Conservation (phyloP, 2,888 invertebrate genomes). For the Athalia rosae region DNA sequence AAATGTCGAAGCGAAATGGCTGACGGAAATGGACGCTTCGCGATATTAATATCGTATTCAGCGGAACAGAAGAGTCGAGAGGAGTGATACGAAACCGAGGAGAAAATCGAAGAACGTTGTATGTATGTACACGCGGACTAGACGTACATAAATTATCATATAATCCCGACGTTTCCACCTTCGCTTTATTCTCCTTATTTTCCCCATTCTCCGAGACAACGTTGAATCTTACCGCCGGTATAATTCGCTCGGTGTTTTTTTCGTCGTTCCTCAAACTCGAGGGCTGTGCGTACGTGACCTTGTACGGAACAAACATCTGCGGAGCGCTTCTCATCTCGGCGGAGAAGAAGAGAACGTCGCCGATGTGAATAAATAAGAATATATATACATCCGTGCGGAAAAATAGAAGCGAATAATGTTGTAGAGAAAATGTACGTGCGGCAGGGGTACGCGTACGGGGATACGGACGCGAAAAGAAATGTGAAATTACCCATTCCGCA, state of each 20-base stretch:
- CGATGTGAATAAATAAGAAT: neutral
- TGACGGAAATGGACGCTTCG: neutral
- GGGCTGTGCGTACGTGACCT: neutral
- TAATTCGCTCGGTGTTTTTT: neutral
- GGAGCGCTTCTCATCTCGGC: neutral
- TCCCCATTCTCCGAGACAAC: conserved; percentile 16
- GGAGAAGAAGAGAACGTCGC: neutral
- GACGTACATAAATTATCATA: neutral
- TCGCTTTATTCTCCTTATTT: neutral
- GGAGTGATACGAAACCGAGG: neutral
- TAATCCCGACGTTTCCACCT: neutral
- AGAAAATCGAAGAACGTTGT: neutral
- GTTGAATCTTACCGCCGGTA: neutral
- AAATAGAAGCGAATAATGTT: too few relatives aligned
- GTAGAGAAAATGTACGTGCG: too few relatives aligned
- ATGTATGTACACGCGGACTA: neutral
- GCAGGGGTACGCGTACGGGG: too few relatives aligned
- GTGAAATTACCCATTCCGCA: too few relatives aligned
- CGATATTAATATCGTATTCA: neutral
- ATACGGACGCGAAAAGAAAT: too few relatives aligned
- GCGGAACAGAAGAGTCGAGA: neutral
- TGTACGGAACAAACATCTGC: neutral
- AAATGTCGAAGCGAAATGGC: neutral
- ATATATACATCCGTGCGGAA: too few relatives aligned
- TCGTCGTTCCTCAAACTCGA: neutral